Conservation (phyloP, 37 sponge, comb jelly and placozoan genomes). For the Crambe crambe region DNA sequence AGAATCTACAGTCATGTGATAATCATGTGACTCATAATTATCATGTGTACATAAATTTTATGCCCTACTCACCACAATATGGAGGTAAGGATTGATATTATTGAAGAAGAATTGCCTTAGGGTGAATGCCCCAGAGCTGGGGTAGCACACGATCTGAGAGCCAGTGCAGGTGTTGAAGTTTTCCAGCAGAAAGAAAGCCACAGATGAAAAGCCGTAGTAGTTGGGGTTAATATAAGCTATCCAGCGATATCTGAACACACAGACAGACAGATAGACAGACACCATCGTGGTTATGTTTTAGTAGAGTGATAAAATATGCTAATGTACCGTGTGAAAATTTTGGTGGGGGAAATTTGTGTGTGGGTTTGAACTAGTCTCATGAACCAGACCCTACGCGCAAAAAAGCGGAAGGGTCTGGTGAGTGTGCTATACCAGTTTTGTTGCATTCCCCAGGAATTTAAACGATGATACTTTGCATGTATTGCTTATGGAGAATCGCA, state of each 20-base stretch:
- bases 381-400: too few species aligned
- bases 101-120: constrained; percentile 65
- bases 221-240: constrained; percentile 88
- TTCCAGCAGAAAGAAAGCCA: constrained; percentile 45
- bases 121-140: constrained; percentile 47
- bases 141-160: constrained; percentile 74
- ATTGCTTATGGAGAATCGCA: too few species aligned
- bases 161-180: constrained; percentile 53
- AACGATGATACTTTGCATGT: too few species aligned
- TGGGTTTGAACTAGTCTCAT: too few species aligned
- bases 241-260: constrained; percentile 68
- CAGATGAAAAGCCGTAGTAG: constrained; percentile 82
- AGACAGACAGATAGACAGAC: background rate
- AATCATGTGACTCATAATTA: background rate
- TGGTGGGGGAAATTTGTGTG: too few species aligned
- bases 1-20: constrained; percentile 38
- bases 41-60: background rate
- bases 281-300: too few species aligned
- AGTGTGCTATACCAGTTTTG: too few species aligned
- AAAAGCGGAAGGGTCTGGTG: too few species aligned
- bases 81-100: constrained; percentile 66
- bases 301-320: background rate
- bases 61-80: constrained; percentile 53
- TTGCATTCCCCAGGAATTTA: too few species aligned
- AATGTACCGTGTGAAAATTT: background rate